These are phyloP conservation scores for Channallabes apus DNA, from an alignment of 2,797 vertebrate genomes.

Conservation along the genomic window DNA sequence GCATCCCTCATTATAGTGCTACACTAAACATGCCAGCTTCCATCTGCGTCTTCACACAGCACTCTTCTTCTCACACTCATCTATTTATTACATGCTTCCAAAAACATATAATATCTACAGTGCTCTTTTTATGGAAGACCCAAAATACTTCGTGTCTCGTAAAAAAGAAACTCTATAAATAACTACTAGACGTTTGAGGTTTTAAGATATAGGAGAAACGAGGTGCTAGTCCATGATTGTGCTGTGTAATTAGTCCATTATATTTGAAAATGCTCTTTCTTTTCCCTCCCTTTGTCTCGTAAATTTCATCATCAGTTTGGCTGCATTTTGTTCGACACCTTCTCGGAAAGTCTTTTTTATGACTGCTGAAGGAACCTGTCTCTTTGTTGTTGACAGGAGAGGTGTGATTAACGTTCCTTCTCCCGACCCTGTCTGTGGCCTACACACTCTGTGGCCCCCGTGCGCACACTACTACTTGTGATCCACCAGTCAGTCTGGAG, in stretches of 20 bases:
- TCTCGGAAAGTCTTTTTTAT: slow-evolving; percentile 65
- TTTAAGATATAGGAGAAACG: not conserved
- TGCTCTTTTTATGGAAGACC: slow-evolving; percentile 8
- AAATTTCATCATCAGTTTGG: slow-evolving; percentile 65
- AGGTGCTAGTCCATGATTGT: slow-evolving; percentile 1
- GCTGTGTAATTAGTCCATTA: slow-evolving; percentile 28
- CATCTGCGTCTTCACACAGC: slow-evolving; percentile 36
- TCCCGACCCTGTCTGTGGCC: slow-evolving; percentile 67
- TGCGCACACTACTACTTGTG: slow-evolving; percentile 9
- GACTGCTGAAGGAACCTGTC: slow-evolving; percentile 67
- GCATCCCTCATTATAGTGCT: slow-evolving; percentile 36
- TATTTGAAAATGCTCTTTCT: slow-evolving; percentile 42
- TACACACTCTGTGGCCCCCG: slow-evolving; percentile 6
- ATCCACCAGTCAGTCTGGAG: slow-evolving; percentile 18
- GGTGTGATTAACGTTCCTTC: slow-evolving; percentile 77
- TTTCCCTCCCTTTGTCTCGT: slow-evolving; percentile 54
- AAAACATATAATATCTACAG: slow-evolving; percentile 4
- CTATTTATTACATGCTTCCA: not conserved
- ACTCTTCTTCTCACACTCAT: slow-evolving; percentile 33
- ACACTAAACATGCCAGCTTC: slow-evolving; percentile 35
- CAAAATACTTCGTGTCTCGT: not conserved
- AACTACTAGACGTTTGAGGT: slow-evolving; percentile 15
- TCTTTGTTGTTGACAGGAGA: slow-evolving; percentile 78
- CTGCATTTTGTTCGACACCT: slow-evolving; percentile 59
- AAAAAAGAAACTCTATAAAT: slow-evolving; percentile 18